Conservation (phyloP, 1,140 invertebrate genomes). For the Agrilus planipennis region DNA sequence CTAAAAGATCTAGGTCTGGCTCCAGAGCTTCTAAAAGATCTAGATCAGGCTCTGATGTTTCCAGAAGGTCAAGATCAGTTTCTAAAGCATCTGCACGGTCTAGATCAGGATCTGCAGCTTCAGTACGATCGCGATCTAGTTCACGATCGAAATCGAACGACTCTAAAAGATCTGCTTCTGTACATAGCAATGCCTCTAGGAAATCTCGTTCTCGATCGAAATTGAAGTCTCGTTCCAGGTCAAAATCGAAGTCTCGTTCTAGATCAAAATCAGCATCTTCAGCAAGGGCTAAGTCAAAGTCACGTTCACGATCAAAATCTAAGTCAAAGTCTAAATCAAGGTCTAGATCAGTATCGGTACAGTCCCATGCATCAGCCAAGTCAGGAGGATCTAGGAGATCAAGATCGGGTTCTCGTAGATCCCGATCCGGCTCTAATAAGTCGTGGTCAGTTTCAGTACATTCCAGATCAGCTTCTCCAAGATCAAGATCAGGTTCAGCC, state of each 20-base stretch:
- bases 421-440: conserved; percentile 31
- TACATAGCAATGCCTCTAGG: too few relatives aligned
- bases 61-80: conserved; percentile 24
- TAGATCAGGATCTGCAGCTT: conserved; percentile 23
- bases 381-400: conserved; percentile 26
- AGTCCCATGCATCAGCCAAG: conserved; percentile 23
- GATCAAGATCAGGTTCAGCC: conserved; percentile 30
- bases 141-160: conserved; percentile 28
- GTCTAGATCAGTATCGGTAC: conserved; percentile 22
- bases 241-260: conserved; percentile 24
- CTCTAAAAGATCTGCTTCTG: conserved; percentile 3
- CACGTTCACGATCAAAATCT: conserved; percentile 25
- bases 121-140: conserved; percentile 20
- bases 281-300: conserved; percentile 8
- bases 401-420: conserved; percentile 30
- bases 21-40: conserved; percentile 21
- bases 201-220: conserved; percentile 14
- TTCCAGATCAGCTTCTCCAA: conserved; percentile 31
- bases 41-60: conserved; percentile 22
- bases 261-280: conserved; percentile 17
- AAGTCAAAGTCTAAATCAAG: conserved; percentile 25
- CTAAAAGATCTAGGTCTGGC: conserved; percentile 13
- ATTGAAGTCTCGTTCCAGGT: conserved; percentile 26
- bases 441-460: conserved; percentile 34
- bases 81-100: conserved; percentile 25